Conservation (phyloP, 2,113 vertebrate species). For the Psophia crepitans region DNA sequence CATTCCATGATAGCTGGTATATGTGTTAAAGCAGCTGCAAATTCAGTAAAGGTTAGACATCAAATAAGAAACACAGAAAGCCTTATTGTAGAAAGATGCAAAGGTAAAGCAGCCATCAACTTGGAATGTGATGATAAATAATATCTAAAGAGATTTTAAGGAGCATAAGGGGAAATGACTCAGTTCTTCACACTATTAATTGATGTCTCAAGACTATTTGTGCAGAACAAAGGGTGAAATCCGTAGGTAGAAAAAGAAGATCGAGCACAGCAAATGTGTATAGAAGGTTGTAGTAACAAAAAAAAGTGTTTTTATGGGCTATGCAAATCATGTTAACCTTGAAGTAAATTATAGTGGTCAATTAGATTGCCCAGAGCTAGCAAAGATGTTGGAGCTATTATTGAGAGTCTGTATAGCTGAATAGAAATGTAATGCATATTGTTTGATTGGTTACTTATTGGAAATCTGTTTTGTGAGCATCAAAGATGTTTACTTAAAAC, state of each 20-base stretch:
- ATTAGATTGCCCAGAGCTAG: neutral
- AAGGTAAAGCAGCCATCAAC: neutral
- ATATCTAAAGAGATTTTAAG: neutral
- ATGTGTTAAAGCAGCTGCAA: neutral
- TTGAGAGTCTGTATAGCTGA: neutral
- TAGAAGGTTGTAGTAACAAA: neutral
- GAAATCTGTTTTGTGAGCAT: neutral
- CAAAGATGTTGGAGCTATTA: neutral
- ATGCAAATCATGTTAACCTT: neutral
- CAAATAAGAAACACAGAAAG: neutral
- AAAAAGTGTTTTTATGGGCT: neutral
- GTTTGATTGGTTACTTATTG: neutral
- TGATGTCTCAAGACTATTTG: neutral
- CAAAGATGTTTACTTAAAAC: neutral
- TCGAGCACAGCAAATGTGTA: rapidly evolving
- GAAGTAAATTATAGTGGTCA: neutral
- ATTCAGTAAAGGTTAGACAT: neutral
- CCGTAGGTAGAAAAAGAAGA: neutral
- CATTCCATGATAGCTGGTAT: neutral
- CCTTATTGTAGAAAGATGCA: neutral
- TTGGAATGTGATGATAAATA: neutral
- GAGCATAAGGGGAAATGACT: neutral
- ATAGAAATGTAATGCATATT: neutral
- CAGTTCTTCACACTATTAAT: neutral
- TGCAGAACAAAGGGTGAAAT: neutral